These are phyloP conservation scores for Empidonax traillii DNA, from an alignment of 2,113 vertebrate genomes.

Conservation along the genomic window DNA sequence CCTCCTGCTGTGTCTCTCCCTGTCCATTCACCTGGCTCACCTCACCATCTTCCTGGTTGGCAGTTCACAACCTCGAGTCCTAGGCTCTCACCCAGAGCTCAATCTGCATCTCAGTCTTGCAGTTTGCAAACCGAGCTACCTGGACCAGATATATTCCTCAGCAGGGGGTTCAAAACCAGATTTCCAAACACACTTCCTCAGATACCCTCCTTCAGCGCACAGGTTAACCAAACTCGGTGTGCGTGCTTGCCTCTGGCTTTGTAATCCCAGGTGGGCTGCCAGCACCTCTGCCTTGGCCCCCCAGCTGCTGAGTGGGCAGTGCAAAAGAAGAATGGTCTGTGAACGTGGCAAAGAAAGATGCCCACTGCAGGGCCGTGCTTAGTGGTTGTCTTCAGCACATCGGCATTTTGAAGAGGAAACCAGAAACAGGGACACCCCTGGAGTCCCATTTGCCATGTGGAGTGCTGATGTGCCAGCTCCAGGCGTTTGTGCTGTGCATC, in stretches of 20 bases:
- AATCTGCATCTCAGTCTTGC: not conserved
- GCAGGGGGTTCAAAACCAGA: not conserved
- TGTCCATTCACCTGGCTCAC: not conserved
- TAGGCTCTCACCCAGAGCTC: not conserved
- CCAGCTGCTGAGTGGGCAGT: not conserved
- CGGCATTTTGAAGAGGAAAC: not conserved
- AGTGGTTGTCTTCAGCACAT: not conserved
- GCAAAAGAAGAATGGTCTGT: not conserved
- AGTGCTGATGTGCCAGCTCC: not conserved
- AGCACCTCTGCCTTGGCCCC: not conserved
- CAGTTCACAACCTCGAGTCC: not conserved
- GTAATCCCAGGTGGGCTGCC: not conserved
- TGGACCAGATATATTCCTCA: not conserved
- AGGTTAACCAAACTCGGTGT: not conserved
- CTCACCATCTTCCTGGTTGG: not conserved
- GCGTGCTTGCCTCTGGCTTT: not conserved
- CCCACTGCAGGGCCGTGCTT: not conserved
- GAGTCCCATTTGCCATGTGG: not conserved
- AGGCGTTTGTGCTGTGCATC: not conserved
- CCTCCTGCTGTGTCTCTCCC: not conserved
- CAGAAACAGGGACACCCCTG: not conserved
- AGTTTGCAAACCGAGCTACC: not conserved
- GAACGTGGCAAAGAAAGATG: not conserved
- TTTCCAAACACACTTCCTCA: not conserved
- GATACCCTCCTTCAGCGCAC: not conserved